A percentile compares a stretch with the other conserved stretches of the same genome.
Conservation (phyloP, 1,140 invertebrate genomes). For the Macrostomum lignano region DNA sequence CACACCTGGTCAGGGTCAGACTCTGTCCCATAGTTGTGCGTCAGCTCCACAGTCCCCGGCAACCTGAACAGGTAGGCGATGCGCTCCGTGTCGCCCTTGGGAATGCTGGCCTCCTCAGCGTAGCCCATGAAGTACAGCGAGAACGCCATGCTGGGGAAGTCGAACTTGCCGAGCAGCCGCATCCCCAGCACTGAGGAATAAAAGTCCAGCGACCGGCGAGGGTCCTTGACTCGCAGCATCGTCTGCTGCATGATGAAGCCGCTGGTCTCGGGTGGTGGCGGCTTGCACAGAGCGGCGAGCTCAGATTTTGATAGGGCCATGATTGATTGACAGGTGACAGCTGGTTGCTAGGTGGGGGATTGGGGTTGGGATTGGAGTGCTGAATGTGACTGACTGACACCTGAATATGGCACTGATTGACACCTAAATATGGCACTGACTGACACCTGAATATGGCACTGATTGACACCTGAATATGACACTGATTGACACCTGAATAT, state of each 20-base stretch:
- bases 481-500: too few species aligned
- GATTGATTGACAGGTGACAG: too few species aligned
- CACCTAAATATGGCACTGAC: too few species aligned
- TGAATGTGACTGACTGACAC: too few species aligned
- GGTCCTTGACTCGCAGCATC: conserved; percentile 76
- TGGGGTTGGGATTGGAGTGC: too few species aligned
- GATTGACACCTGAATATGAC: too few species aligned
- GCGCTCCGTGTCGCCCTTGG: conserved; percentile 36
- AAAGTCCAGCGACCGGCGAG: conserved; percentile 51
- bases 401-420: too few species aligned
- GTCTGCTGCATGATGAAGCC: conserved; percentile 77
- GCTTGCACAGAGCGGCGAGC: too few species aligned
- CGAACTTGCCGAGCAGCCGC: conserved; percentile 53
- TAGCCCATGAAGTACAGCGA: conserved; percentile 74
- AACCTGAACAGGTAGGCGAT: conserved; percentile 45
- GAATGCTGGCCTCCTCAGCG: conserved; percentile 42
- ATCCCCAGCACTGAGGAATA: conserved; percentile 66
- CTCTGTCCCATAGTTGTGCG: conserved; percentile 80
- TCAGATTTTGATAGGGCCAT: too few species aligned
- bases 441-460: too few species aligned
- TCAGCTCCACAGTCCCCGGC: conserved; percentile 64
- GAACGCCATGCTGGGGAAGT: conserved; percentile 63
- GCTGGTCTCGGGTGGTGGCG: too few species aligned
- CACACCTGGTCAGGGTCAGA: conserved; percentile 39
- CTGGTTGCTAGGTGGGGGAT: too few species aligned